Base-by-base conservation (phyloP, 2,797 vertebrate genomes). In the Malacoctenus gilli region DNA sequence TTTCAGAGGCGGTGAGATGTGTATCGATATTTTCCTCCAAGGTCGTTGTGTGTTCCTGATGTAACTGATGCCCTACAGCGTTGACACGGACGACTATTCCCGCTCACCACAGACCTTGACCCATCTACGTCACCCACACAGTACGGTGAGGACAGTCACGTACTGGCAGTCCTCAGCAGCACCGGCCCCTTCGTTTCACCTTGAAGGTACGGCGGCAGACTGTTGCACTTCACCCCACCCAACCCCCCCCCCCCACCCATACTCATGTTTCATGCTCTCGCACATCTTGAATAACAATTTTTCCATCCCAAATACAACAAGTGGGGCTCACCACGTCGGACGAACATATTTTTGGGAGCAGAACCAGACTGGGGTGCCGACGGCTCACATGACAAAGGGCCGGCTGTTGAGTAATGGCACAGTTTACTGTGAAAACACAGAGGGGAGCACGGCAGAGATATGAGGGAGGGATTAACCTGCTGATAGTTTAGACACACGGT, bases 181-280 rank as follows among this genome's bases (percentile, higher is more conserved):
- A n/a, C 34, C 41, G 8, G 23, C n/a, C 49, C 51, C 40, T 28
- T 30, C 15, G 28, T 46, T 63, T 83, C 67, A 77, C 77, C 82
- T 77, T 67, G 61, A 54, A 71, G 48, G 53, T 61, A 53, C 47
- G 59, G 55, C 51, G 19, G 20, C 56, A 10, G 46, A 57, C 10
- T 61, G 77, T 83, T 60, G 0, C 19, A 1, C 77, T 75, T 77
- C 77, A 60, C 44, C 55, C 43, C 51, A 41, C 51, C 32, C 15
- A 2, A n/a, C n/a, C n/a, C n/a, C n/a, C 44, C 55, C 43, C 51
- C n/a, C n/a, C n/a, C n/a, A 41, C 51, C 32, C 15, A 2, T 20
- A 8, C 76, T 86, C 68, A 14, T 48, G 61, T 85, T 83, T 83
- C 83, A 83, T 69, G 77, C 38, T 25, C 42, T 16, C 37, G 21